Percentiles rank a stretch among this genome's conserved stretches.
Conservation (phyloP, 2,888 invertebrate species). For the Thereva nobilitata region DNA sequence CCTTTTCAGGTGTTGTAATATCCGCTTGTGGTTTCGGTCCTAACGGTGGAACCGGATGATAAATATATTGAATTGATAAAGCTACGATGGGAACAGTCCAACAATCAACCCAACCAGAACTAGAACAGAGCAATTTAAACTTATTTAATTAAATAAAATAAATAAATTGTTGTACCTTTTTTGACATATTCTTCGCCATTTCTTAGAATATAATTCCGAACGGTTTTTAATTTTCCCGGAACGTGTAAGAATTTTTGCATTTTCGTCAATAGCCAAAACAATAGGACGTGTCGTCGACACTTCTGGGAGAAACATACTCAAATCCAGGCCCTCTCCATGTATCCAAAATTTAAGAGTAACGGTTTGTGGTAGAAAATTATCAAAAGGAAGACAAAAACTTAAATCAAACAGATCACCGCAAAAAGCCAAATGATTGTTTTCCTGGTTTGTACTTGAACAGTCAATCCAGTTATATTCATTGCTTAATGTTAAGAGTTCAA, state of each 20-base stretch:
- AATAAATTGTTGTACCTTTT: conserved; percentile 57
- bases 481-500: conserved; percentile 89
- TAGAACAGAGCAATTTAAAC: conserved; percentile 44
- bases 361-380: conserved; percentile 89
- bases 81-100: conserved; percentile 96
- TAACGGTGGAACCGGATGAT: conserved; percentile 88
- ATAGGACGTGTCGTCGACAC: conserved; percentile 85
- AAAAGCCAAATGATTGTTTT: conserved; percentile 91
- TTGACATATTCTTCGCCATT: conserved; percentile 83
- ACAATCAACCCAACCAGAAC: conserved; percentile 89
- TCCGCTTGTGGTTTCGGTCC: conserved; percentile 89
- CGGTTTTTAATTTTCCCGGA: conserved; percentile 67
- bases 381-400: conserved; percentile 91
- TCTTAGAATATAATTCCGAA: conserved; percentile 62
- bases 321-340: conserved; percentile 91
- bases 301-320: conserved; percentile 88
- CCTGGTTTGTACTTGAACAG: conserved; percentile 93
- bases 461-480: conserved; percentile 99
- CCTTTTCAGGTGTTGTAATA: conserved; percentile 92
- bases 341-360: conserved; percentile 91
- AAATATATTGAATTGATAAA: conserved; percentile 85
- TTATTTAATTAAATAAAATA: conserved; percentile 16
- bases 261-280: conserved; percentile 81
- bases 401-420: conserved; percentile 93
- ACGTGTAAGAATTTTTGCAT: conserved; percentile 81